Base-by-base conservation (phyloP, 2,113 vertebrate genomes). In the Apaloderma vittatum region DNA sequence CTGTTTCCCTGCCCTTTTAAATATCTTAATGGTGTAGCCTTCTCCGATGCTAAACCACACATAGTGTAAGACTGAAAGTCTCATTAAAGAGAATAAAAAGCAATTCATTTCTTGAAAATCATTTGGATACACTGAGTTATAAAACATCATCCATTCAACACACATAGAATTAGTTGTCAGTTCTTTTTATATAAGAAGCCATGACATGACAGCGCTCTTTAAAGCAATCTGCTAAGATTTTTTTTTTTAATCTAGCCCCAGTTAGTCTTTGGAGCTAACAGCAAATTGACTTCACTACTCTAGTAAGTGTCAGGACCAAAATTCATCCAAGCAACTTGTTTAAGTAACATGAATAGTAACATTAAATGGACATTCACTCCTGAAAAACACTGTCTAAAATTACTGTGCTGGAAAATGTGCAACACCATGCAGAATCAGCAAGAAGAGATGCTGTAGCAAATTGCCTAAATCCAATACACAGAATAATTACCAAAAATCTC, bases 381-480 rank as follows among this genome's bases (percentile, higher is more conserved):
- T 71, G 34, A 77, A 86, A 80, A 80, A 51, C 3, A 22, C 48
- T 67, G 40, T 36, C 70, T 65, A 65, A 83, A 94, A 61, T 75
- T 72, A 61, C 52, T 76, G n/a, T 0, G 0, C 57, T 82, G 22
- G 45, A 90, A 85, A 85, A 77, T 0, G 0, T 27, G 5, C 30
- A 58, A 32, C 14, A n/a, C 65, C 75, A 32, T 75, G 81, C 11
- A 59, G 58, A 90, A 85, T 49, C 36, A 16, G 23, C 40, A 79
- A 79, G 52, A 81, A 43, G 29, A 82, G 49, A 68, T 46, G 19
- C 37, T 62, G 55, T 21, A 87, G 22, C 16, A 57, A 79, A 80
- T 19, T 91, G 34, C 73, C 73, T 61, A 93, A 91, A 84, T 43
- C 24, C 23, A 74, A 37, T 55, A 74, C 8, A 22, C 15, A 79